phyloP scores from a whole-genome alignment of 2,888 invertebrate species.

The Pachycephus smyrnensis region DNA sequence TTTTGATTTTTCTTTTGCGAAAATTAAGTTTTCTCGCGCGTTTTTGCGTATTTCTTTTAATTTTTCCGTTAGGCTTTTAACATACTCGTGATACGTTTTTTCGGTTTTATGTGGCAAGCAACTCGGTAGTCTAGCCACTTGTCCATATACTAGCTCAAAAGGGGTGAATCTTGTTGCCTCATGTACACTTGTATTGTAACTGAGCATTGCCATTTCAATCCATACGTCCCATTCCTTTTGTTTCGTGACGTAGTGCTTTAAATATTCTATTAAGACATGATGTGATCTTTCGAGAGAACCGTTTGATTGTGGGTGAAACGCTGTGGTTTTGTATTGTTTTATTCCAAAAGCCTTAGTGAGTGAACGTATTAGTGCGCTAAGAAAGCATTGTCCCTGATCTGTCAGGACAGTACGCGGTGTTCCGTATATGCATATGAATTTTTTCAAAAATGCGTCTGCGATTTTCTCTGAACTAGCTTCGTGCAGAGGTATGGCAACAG shows the following conservation, averaged over 20 bases:
- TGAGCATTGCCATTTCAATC: slow-evolving; percentile 23
- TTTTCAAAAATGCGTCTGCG: slow-evolving; percentile 20
- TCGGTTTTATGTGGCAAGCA: slow-evolving; percentile 2
- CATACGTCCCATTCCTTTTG: slow-evolving; percentile 32
- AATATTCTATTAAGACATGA: slow-evolving; percentile 23
- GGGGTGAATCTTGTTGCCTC: slow-evolving; percentile 21
- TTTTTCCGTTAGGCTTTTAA: slow-evolving; percentile 13
- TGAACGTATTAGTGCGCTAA: slow-evolving; percentile 18
- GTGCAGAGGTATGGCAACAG: slow-evolving; percentile 24
- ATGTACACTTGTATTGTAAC: slow-evolving; percentile 24
- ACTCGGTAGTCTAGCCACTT: slow-evolving; percentile 21
- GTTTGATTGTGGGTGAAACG: slow-evolving; percentile 27
- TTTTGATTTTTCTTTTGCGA: slow-evolving; percentile 28
- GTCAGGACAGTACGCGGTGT: slow-evolving; percentile 25
- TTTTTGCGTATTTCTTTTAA: slow-evolving; percentile 17
- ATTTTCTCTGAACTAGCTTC: slow-evolving; percentile 30
- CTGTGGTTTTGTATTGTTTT: slow-evolving; percentile 22
- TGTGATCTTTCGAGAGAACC: slow-evolving; percentile 28
- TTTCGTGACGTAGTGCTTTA: slow-evolving; percentile 23
- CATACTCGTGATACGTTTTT: slow-evolving; percentile 22
- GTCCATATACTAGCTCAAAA: slow-evolving; percentile 26
- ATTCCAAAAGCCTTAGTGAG: slow-evolving; percentile 26
- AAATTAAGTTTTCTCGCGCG: slow-evolving; percentile 26
- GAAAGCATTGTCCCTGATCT: slow-evolving; percentile 31
- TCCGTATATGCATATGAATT: slow-evolving; percentile 24